A percentile compares a stretch with the other conserved stretches of the same genome.
Conservation (phyloP, 2,797 vertebrate genomes). For the Diceros bicornis region DNA sequence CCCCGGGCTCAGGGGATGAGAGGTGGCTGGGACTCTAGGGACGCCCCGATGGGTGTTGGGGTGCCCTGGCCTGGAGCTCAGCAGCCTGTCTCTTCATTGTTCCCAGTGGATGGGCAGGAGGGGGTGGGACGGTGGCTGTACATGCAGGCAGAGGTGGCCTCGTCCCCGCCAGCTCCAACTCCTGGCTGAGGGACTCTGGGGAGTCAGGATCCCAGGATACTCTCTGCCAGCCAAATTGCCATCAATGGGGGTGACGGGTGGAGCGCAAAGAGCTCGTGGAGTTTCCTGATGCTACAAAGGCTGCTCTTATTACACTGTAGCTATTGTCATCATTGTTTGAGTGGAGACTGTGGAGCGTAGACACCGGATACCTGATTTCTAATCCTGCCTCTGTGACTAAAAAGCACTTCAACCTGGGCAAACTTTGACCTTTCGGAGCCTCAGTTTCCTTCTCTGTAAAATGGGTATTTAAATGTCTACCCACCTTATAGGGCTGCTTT, state of each 20-base stretch:
- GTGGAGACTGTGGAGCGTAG: background rate
- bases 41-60: background rate
- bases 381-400: background rate
- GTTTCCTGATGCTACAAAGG: background rate
- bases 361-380: background rate
- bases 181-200: background rate
- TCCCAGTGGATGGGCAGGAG: background rate
- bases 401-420: background rate
- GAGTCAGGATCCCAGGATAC: background rate
- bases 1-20: background rate
- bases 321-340: background rate
- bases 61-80: background rate
- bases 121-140: background rate
- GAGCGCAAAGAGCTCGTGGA: background rate
- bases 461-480: background rate
- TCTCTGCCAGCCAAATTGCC: background rate
- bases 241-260: background rate
- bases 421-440: background rate
- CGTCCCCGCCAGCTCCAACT: background rate
- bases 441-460: slow-evolving; percentile 39
- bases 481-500: background rate
- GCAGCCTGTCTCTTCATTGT: background rate
- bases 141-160: background rate
- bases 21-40: background rate
- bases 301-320: background rate